A percentile compares a stretch with the other conserved stretches of the same genome.
phyloP scores from a whole-genome alignment of 2,888 invertebrate genomes.

The Bembecia ichneumoniformis region DNA sequence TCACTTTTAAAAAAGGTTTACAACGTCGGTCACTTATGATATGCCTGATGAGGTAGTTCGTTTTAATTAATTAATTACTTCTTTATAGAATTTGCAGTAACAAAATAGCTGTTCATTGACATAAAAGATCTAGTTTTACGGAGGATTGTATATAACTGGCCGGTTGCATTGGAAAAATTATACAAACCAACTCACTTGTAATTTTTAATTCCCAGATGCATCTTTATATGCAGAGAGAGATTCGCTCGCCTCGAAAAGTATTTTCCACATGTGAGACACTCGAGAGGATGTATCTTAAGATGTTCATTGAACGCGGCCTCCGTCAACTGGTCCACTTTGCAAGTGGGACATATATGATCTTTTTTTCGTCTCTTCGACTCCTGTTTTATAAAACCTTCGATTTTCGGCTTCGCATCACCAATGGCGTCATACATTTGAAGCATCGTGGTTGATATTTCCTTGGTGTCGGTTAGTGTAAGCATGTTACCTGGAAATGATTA shows the following conservation, averaged over 20 bases:
- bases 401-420: conserved; percentile 53
- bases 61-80: too few species aligned
- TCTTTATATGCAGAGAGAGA: conserved; percentile 83
- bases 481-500: conserved; percentile 26
- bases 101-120: too few species aligned
- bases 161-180: not conserved
- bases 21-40: too few species aligned
- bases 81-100: too few species aligned
- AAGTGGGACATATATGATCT: conserved; percentile 54
- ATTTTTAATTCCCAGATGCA: conserved; percentile 84
- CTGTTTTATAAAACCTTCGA: conserved; percentile 62
- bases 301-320: conserved; percentile 81
- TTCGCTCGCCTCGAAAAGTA: conserved; percentile 82
- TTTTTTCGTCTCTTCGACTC: conserved; percentile 35
- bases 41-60: too few species aligned
- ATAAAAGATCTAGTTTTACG: too few species aligned
- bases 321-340: conserved; percentile 75
- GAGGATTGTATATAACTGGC: not conserved
- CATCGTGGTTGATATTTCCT: conserved; percentile 38
- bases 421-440: conserved; percentile 44
- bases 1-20: too few species aligned
- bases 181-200: conserved; percentile 53
- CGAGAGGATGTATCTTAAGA: conserved; percentile 84
- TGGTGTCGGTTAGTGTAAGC: conserved; percentile 30
- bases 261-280: conserved; percentile 87